Conservation (phyloP, 1,140 invertebrate genomes). For the Drosophila tristis region DNA sequence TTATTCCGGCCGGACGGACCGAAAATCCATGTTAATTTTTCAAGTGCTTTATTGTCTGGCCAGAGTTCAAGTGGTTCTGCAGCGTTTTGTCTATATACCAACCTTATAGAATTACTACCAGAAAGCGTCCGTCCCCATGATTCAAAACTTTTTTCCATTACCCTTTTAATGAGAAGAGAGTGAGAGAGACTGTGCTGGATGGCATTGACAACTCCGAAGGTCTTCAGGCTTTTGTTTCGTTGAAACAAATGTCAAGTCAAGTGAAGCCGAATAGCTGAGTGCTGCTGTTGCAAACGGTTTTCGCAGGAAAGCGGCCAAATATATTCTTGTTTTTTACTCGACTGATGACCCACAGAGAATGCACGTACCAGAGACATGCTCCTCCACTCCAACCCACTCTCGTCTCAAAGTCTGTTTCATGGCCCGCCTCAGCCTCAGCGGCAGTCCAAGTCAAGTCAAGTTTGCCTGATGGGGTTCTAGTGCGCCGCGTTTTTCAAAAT, state of each 20-base stretch:
- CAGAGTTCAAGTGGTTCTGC: constrained; percentile 35
- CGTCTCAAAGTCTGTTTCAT: background rate
- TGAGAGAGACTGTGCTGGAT: too few species aligned
- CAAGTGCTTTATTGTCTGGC: constrained; percentile 55
- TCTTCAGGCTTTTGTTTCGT: constrained; percentile 18
- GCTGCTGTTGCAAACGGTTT: constrained; percentile 29
- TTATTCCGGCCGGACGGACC: constrained; percentile 14
- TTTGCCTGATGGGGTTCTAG: background rate
- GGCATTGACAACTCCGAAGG: background rate
- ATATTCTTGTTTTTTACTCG: constrained; percentile 53
- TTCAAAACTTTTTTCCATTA: too few species aligned
- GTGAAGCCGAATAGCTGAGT: constrained; percentile 20
- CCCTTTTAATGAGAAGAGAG: too few species aligned
- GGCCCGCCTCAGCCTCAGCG: too few species aligned
- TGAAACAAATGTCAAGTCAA: constrained; percentile 10
- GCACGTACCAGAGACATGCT: constrained; percentile 63
- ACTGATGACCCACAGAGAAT: constrained; percentile 13
- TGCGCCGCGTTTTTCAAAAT: constrained; percentile 72
- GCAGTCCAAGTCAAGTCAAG: too few species aligned
- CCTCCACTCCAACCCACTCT: too few species aligned
- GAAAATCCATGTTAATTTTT: constrained; percentile 68
- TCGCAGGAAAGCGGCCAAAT: constrained; percentile 52
- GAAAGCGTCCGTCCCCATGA: too few species aligned
- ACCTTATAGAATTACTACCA: too few species aligned
- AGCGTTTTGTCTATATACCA: constrained; percentile 1